Base-by-base conservation (phyloP, 2,888 invertebrate species). In the Papilio protenor region DNA sequence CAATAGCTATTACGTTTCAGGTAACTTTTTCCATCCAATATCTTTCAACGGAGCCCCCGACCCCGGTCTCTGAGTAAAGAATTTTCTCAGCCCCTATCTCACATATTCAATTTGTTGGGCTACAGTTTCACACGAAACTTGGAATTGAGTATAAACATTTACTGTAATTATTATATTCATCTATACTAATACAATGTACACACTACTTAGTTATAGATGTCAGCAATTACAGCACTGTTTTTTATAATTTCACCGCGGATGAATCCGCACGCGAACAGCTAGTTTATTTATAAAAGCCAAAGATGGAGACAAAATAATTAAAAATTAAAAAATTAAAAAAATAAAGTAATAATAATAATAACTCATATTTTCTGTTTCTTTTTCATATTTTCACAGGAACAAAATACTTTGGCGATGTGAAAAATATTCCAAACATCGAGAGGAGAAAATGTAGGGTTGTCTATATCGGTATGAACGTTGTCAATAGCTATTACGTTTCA, bases 11-110 rank as follows among this genome's bases (percentile, higher is more conserved):
- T 75, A 69, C 66, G 6, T 75, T 45, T 55, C 66, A 75, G 75
- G 69, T 75, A 75, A 75, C 16, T 75, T 75, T 75, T 75, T 69
- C 69, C 55, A 75, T 55, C 55, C 55, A 75, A 75, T 75, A 75
- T 75, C 40, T 55, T 66, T 40, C 66, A 55, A 40, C 52, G 55
- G 18, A 11, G 45, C 12, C 40, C 18, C 27, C 66, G n/a, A 18
- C 8, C 66, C 11, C 66, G 16, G 3, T n/a, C 66, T n/a, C 27
- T 61, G 21, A 66, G 66, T 66, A 66, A 66, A 66, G 66, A 66
- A 66, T 66, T 45, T 66, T 66, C 66, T 66, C 40, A 40, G 66
- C 4, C 45, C 12, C n/a, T 45, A 66, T 66, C 40, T 45, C 40
- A 66, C 66, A 45, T 66, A 66, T 66, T 45, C 66, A 45, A 66